These are phyloP conservation scores for Eciton burchellii DNA, from an alignment of 1,140 invertebrate species.

Conservation along the genomic window DNA sequence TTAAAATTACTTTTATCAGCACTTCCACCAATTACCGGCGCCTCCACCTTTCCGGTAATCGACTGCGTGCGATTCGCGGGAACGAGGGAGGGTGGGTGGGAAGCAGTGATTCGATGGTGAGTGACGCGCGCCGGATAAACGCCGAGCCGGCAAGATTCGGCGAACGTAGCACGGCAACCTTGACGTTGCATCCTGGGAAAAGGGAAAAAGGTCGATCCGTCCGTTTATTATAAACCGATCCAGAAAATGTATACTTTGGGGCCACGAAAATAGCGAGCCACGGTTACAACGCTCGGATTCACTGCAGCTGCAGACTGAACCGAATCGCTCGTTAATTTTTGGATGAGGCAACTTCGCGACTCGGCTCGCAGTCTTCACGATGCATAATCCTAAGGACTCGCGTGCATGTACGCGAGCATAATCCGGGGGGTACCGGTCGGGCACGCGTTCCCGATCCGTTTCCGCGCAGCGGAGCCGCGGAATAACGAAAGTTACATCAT, in stretches of 20 bases:
- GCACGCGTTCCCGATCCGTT: not conserved
- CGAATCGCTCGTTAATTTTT: no score
- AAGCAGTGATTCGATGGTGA: slow-evolving; percentile 22
- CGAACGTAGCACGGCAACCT: not conserved
- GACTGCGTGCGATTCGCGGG: not conserved
- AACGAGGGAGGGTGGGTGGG: not conserved
- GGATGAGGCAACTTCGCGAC: no score
- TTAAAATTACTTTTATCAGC: slow-evolving; percentile 64
- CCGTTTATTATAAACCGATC: no score
- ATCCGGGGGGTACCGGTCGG: not conserved
- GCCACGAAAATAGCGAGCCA: no score
- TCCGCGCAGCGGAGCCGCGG: slow-evolving; percentile 9
- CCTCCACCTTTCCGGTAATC: slow-evolving; percentile 47
- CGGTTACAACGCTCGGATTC: no score
- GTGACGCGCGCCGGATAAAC: not conserved
- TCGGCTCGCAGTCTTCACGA: no score
- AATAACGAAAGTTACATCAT: slow-evolving; percentile 62
- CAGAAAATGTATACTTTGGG: no score
- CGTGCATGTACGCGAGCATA: not conserved
- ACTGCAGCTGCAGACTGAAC: no score
- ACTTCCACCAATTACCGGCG: slow-evolving; percentile 64
- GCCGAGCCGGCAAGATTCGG: not conserved
- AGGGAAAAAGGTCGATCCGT: no score
- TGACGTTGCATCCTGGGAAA: not conserved
- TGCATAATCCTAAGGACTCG: no score